Percentiles rank a stretch among this genome's conserved stretches.
Conservation (phyloP, 2,113 vertebrate species). For the Anas platyrhynchos region DNA sequence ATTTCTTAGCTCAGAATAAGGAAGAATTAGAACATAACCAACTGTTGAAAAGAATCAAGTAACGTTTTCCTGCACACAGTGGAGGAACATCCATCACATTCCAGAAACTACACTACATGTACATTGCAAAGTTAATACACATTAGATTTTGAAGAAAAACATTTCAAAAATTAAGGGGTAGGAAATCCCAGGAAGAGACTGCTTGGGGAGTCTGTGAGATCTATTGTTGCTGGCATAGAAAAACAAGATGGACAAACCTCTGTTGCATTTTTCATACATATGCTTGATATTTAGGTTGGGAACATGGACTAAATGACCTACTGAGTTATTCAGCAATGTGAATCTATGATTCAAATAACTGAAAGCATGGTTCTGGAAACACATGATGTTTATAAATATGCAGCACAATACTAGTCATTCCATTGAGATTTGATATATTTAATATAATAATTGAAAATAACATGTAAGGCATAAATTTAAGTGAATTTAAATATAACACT, state of each 20-base stretch:
- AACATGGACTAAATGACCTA: neutral
- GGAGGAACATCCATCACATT: neutral
- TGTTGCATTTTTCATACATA: neutral
- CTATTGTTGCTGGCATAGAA: neutral
- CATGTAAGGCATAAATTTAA: neutral
- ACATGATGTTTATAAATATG: conserved; percentile 31
- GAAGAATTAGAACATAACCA: neutral
- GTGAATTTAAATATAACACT: conserved; percentile 2
- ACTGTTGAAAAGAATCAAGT: neutral
- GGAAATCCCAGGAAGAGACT: neutral
- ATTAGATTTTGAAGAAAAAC: neutral
- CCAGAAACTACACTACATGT: neutral
- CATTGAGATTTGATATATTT: conserved; percentile 14
- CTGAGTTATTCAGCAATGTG: neutral
- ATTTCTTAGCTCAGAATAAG: neutral
- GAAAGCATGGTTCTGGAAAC: neutral
- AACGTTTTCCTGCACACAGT: neutral
- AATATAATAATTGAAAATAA: conserved; percentile 23
- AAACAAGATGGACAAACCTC: neutral
- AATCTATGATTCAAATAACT: conserved; percentile 9
- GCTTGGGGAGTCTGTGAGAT: neutral
- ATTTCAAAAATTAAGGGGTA: neutral
- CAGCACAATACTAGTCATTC: neutral
- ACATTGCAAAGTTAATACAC: neutral
- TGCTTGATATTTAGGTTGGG: neutral